Percentiles rank a stretch among this genome's conserved stretches.
These are phyloP conservation scores for Datnioides undecimradiatus DNA, from an alignment of 2,113 vertebrate genomes.

Conservation along the genomic window DNA sequence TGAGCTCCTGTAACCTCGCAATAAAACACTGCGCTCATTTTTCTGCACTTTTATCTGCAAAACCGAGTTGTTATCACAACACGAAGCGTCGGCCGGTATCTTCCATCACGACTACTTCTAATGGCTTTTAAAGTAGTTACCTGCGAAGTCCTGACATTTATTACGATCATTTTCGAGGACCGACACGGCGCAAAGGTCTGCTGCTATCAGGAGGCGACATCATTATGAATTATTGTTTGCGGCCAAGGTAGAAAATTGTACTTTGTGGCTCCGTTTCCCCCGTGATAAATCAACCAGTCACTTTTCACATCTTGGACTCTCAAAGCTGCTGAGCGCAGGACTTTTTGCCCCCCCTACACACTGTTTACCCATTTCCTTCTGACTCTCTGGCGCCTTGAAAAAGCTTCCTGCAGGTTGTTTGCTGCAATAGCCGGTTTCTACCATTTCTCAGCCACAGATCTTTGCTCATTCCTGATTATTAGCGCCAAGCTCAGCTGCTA, in stretches of 20 bases:
- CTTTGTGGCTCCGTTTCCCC: slow-evolving; percentile 95
- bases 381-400: slow-evolving; percentile 48
- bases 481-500: slow-evolving; percentile 18
- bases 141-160: slow-evolving; percentile 96
- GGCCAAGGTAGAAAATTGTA: slow-evolving; percentile 99
- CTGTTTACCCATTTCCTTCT: slow-evolving; percentile 74
- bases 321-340: slow-evolving; percentile 94
- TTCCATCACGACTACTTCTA: slow-evolving; percentile 85
- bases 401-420: slow-evolving; percentile 66
- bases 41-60: slow-evolving; percentile 56
- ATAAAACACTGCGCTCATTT: slow-evolving; percentile 87
- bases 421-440: slow-evolving; percentile 36
- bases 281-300: slow-evolving; percentile 98
- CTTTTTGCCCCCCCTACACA: slow-evolving; percentile 58
- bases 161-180: slow-evolving; percentile 94
- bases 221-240: slow-evolving; percentile 99
- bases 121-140: slow-evolving; percentile 99
- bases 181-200: slow-evolving; percentile 90
- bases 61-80: slow-evolving; percentile 89
- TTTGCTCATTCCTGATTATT: slow-evolving; percentile 51
- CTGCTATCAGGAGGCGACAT: slow-evolving; percentile 95
- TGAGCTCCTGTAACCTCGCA: slow-evolving; percentile 87
- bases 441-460: slow-evolving; percentile 57
- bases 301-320: slow-evolving; percentile 90
- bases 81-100: slow-evolving; percentile 77